These are phyloP conservation scores for Megathymus violae DNA, from an alignment of 1,140 invertebrate genomes.

Conservation along the genomic window DNA sequence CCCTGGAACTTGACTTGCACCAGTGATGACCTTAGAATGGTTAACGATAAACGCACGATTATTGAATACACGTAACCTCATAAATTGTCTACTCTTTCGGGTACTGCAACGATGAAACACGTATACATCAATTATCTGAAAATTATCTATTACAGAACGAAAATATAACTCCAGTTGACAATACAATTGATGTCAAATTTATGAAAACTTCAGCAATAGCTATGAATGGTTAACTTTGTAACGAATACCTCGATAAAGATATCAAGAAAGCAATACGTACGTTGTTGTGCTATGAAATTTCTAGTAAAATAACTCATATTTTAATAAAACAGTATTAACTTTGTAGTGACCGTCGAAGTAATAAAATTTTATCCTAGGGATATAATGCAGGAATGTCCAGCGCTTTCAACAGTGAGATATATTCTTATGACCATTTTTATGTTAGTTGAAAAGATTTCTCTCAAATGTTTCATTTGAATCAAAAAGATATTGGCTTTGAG, in stretches of 20 bases:
- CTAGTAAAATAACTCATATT: slow-evolving; percentile 23
- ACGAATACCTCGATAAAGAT: slow-evolving; percentile 18
- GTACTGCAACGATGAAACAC: too few relatives aligned
- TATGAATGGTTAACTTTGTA: slow-evolving; percentile 20
- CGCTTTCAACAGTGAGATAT: slow-evolving; percentile 22
- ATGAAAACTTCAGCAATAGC: not conserved
- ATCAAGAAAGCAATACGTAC: slow-evolving; percentile 16
- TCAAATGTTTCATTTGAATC: slow-evolving; percentile 33
- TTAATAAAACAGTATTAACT: slow-evolving; percentile 26
- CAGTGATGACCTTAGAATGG: slow-evolving; percentile 41
- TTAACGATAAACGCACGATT: slow-evolving; percentile 20
- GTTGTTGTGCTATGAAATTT: slow-evolving; percentile 15
- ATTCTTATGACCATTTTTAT: slow-evolving; percentile 22
- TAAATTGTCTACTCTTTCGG: not conserved
- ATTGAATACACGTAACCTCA: slow-evolving; percentile 12
- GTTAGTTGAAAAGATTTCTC: slow-evolving; percentile 21
- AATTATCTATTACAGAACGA: not conserved
- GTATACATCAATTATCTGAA: too few relatives aligned
- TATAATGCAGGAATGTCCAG: slow-evolving; percentile 26
- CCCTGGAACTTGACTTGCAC: slow-evolving; percentile 40
- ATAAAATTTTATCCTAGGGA: slow-evolving; percentile 28
- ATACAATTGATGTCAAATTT: not conserved
- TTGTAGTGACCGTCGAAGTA: slow-evolving; percentile 28
- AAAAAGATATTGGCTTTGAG: slow-evolving; percentile 37
- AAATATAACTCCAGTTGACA: not conserved